Conservation (phyloP, 2,888 invertebrate species). For the Nudaria mundana region DNA sequence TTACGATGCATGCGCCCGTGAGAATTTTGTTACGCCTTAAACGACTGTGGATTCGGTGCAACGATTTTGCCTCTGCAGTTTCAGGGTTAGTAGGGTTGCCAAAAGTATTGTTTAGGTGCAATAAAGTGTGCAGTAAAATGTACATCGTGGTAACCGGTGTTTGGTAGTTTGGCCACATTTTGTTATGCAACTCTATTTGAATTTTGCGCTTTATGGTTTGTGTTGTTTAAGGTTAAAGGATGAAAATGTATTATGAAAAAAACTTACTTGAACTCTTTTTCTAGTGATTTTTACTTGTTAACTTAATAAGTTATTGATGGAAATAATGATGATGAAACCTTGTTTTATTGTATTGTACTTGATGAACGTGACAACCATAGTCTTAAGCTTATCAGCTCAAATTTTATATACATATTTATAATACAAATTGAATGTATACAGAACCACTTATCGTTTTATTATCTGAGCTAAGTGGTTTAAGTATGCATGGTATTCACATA, state of each 20-base stretch:
- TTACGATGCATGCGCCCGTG: slow-evolving; percentile 71
- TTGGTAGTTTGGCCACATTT: slow-evolving; percentile 4
- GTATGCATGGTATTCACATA: too few relatives aligned
- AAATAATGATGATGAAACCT: too few relatives aligned
- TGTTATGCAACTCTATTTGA: slow-evolving; percentile 2
- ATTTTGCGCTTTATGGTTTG: neutral
- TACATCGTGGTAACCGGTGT: neutral
- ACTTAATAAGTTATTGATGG: too few relatives aligned
- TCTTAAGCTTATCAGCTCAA: too few relatives aligned
- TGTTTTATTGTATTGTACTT: too few relatives aligned
- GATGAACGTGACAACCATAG: too few relatives aligned
- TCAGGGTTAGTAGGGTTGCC: slow-evolving; percentile 22
- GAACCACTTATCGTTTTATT: too few relatives aligned
- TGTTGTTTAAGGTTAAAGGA: neutral
- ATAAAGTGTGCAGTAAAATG: slow-evolving; percentile 5
- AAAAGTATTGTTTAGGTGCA: slow-evolving; percentile 9
- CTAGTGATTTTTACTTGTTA: too few relatives aligned
- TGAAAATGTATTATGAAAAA: neutral
- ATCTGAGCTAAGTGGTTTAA: too few relatives aligned
- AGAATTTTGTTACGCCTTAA: slow-evolving; percentile 64
- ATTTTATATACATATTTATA: too few relatives aligned
- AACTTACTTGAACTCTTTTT: too few relatives aligned
- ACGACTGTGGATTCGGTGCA: slow-evolving; percentile 56
- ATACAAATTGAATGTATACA: too few relatives aligned
- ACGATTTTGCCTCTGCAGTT: slow-evolving; percentile 50